These are phyloP conservation scores for Centropus unirufus DNA, from an alignment of 2,113 vertebrate species.

Conservation along the genomic window DNA sequence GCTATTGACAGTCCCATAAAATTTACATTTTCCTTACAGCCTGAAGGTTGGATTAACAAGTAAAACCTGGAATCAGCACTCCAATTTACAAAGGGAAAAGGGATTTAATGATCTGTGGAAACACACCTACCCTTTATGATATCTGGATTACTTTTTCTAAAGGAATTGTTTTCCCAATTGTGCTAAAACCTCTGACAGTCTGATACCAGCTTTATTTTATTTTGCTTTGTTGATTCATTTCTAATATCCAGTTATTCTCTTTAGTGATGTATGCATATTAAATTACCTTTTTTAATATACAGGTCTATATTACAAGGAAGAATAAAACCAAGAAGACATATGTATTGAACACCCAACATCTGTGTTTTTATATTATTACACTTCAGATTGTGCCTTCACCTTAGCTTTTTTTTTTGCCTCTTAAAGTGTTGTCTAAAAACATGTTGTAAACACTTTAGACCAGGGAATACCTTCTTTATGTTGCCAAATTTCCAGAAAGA, in stretches of 20 bases:
- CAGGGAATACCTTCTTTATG: background rate
- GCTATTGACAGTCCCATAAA: background rate
- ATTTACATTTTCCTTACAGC: background rate
- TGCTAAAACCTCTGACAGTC: background rate
- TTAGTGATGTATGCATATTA: background rate
- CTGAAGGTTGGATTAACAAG: background rate
- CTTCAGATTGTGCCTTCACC: background rate
- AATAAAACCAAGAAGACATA: background rate
- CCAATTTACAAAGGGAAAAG: background rate
- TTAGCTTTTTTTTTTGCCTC: background rate
- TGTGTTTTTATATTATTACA: background rate
- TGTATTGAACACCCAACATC: background rate
- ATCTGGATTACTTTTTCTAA: background rate
- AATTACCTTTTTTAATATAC: background rate
- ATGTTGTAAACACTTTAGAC: background rate
- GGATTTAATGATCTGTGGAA: background rate
- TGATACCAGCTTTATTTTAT: background rate
- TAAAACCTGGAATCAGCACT: background rate
- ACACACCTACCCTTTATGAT: background rate
- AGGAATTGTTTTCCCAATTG: background rate
- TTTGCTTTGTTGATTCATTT: background rate
- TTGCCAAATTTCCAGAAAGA: background rate
- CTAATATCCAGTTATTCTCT: background rate
- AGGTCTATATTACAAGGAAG: background rate
- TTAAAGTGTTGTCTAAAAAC: background rate